Conservation (phyloP, 2,113 vertebrate genomes). For the Sterrhoptilus dennistouni region DNA sequence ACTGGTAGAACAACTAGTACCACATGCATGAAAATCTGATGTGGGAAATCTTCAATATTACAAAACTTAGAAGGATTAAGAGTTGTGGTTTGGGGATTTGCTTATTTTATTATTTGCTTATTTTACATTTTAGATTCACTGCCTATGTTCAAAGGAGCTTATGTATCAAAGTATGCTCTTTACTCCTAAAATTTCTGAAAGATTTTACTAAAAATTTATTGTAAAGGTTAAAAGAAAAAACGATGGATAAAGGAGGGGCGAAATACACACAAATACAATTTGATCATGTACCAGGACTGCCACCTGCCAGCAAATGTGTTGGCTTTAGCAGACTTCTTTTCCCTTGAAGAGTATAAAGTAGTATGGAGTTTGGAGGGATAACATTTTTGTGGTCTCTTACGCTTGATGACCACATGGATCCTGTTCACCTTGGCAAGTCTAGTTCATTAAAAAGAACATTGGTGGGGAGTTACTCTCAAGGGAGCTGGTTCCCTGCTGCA, state of each 20-base stretch:
- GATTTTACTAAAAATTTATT: background rate
- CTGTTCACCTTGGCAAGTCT: background rate
- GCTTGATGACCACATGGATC: background rate
- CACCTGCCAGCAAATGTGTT: background rate
- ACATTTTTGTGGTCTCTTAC: background rate
- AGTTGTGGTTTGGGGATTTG: background rate
- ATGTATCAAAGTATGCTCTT: background rate
- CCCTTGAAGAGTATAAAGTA: background rate
- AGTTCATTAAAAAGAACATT: fast-evolving
- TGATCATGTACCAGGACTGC: background rate
- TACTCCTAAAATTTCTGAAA: background rate
- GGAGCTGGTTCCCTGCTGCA: background rate
- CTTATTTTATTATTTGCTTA: background rate
- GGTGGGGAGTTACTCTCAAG: background rate
- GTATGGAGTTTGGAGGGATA: background rate
- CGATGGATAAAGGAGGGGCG: background rate
- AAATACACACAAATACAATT: background rate
- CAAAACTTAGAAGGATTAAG: background rate
- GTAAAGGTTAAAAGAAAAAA: background rate
- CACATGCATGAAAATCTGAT: background rate
- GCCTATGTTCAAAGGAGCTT: background rate
- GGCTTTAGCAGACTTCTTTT: background rate
- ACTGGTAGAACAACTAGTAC: background rate
- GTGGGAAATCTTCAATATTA: background rate
- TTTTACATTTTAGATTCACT: background rate